phyloP scores from a whole-genome alignment of 2,113 vertebrate species.

The Fukomys damarensis region DNA sequence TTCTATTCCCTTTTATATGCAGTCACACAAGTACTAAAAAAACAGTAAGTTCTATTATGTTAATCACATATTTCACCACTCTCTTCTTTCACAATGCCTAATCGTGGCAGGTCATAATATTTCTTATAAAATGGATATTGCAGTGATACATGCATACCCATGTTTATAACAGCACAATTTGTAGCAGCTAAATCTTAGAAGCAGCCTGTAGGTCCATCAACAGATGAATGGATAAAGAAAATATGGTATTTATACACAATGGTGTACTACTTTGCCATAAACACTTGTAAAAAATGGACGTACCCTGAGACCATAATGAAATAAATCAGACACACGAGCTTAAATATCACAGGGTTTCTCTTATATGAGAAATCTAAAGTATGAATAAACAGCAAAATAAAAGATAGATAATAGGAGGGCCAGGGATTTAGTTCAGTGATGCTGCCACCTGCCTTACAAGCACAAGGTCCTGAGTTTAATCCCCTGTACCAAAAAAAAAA shows the following conservation, averaged over 20 bases:
- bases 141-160: not conserved
- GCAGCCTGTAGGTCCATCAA: not conserved
- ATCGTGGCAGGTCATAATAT: not conserved
- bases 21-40: constrained; percentile 24
- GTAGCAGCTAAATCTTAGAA: not conserved
- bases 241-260: not conserved
- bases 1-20: not conserved
- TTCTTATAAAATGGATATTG: not conserved
- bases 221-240: not conserved
- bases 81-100: not conserved
- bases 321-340: not conserved
- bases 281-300: not conserved
- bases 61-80: no score
- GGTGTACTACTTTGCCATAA: not conserved
- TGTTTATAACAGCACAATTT: not conserved
- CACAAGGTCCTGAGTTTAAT: no score
- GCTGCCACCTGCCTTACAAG: no score
- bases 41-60: not conserved
- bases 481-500: no score
- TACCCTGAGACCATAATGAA: not conserved
- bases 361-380: not conserved
- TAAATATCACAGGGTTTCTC: not conserved
- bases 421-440: no score
- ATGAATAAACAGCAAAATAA: not conserved
- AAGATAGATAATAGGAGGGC: no score